Evolutionary conservation across 2,888 invertebrate genomes (phyloP).

Genomic region (Drosophila affinis): DNA sequence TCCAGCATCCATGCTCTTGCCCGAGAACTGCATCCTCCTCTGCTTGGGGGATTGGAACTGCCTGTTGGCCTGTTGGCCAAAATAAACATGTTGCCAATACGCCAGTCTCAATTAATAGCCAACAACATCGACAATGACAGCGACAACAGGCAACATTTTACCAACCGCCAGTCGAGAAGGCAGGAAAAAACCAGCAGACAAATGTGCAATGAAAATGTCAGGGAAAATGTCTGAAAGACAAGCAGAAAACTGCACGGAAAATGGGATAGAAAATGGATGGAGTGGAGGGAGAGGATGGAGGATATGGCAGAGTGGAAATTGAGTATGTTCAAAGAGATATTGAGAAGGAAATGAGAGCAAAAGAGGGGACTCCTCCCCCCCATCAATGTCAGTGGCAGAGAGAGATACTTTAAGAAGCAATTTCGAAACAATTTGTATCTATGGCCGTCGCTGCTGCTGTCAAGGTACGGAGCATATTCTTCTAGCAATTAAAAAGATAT

Average conservation of each 20-base stretch:
- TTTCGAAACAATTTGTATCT: neutral
- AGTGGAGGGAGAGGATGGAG: neutral
- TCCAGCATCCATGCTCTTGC: neutral
- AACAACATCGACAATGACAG: slow-evolving; percentile 1
- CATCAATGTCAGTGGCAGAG: neutral
- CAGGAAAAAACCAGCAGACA: neutral
- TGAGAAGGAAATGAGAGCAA: neutral
- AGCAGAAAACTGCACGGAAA: neutral
- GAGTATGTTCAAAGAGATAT: neutral
- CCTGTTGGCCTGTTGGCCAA: neutral
- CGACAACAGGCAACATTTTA: slow-evolving; percentile 2
- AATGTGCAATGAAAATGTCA: slow-evolving; percentile 1
- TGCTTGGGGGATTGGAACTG: neutral
- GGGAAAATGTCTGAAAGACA: slow-evolving; percentile 1
- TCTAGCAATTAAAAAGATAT: neutral
- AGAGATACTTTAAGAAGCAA: neutral
- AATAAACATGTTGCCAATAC: neutral
- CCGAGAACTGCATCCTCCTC: neutral
- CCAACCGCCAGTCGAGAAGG: neutral
- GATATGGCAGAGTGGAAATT: neutral
- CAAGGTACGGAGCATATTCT: neutral
- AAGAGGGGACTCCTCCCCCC: neutral
- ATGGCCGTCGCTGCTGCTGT: neutral
- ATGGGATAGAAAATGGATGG: neutral
- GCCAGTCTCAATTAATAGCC: neutral